Conservation (phyloP, 2,888 invertebrate species). For the Lycaena phlaeas region DNA sequence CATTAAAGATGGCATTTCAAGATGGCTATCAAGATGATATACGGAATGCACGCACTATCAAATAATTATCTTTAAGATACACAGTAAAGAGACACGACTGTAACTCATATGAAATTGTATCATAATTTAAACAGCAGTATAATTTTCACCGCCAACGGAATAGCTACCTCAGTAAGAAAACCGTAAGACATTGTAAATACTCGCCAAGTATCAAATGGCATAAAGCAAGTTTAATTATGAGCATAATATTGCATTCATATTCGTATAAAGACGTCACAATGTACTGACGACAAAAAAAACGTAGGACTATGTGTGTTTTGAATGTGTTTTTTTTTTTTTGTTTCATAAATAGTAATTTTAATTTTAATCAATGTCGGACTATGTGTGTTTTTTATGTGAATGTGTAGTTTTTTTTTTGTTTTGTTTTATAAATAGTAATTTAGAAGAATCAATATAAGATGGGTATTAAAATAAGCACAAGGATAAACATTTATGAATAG, state of each 20-base stretch:
- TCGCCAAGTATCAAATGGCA: conserved; percentile 52
- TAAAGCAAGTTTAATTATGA: conserved; percentile 57
- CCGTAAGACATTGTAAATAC: conserved; percentile 53
- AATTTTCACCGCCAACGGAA: conserved; percentile 38
- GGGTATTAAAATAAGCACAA: too few species aligned
- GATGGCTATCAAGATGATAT: conserved; percentile 14
- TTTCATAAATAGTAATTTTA: too few species aligned
- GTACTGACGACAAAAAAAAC: conserved; percentile 31
- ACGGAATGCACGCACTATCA: conserved; percentile 17
- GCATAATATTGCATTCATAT: conserved; percentile 60
- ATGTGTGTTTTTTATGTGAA: too few species aligned
- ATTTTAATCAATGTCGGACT: too few species aligned
- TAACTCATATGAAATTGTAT: conserved; percentile 39
- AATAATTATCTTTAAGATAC: conserved; percentile 22
- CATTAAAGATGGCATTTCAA: conserved; percentile 11
- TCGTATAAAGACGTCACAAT: conserved; percentile 62
- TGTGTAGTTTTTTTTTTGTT: too few species aligned
- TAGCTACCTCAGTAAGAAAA: conserved; percentile 61
- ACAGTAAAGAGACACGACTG: conserved; percentile 27
- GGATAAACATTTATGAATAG: too few species aligned
- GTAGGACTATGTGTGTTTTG: too few species aligned
- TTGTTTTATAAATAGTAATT: too few species aligned
- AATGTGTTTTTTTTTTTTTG: too few species aligned
- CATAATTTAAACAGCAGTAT: conserved; percentile 38
- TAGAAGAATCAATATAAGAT: too few species aligned